Conservation (phyloP, 23 tunicate species). For the Ciona savignyi region DNA sequence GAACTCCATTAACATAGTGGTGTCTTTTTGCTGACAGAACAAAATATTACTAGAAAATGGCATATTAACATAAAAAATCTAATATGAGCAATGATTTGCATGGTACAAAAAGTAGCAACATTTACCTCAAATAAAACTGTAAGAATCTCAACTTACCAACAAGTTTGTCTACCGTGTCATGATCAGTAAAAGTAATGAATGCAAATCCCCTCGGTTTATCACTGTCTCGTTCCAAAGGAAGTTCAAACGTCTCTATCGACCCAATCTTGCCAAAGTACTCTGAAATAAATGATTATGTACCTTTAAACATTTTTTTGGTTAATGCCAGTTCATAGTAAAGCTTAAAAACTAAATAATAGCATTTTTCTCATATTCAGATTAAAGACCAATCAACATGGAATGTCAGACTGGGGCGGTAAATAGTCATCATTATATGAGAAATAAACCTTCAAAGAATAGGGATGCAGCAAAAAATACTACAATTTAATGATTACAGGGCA, state of each 20-base stretch:
- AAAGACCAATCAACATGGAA: slow-evolving; percentile 20
- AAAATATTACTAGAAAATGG: background rate
- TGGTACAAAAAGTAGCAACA: no score
- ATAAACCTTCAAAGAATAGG: no score
- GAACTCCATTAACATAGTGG: slow-evolving; percentile 43
- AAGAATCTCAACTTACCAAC: slow-evolving; percentile 74
- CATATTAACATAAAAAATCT: slow-evolving; percentile 19
- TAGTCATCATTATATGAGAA: slow-evolving; percentile 19
- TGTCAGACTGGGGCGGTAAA: slow-evolving; percentile 64
- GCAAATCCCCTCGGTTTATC: slow-evolving; percentile 81
- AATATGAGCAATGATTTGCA: slow-evolving; percentile 43
- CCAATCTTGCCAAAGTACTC: slow-evolving; percentile 60
- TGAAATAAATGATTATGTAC: slow-evolving; percentile 11
- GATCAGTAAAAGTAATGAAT: slow-evolving; percentile 81
- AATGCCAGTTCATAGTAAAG: background rate
- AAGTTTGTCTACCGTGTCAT: slow-evolving; percentile 88
- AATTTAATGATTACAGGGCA: no score
- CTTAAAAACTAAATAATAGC: no score
- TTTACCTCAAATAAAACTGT: no score
- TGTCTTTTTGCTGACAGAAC: slow-evolving; percentile 30
- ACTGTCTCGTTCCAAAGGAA: slow-evolving; percentile 44
- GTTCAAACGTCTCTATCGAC: slow-evolving; percentile 44
- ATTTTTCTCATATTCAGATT: background rate
- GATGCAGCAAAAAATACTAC: no score
- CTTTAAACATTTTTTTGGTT: background rate